A percentile compares a stretch with the other conserved stretches of the same genome.
These are phyloP conservation scores for Polylopha cassiicola DNA, from an alignment of 2,888 invertebrate species.

Conservation along the genomic window DNA sequence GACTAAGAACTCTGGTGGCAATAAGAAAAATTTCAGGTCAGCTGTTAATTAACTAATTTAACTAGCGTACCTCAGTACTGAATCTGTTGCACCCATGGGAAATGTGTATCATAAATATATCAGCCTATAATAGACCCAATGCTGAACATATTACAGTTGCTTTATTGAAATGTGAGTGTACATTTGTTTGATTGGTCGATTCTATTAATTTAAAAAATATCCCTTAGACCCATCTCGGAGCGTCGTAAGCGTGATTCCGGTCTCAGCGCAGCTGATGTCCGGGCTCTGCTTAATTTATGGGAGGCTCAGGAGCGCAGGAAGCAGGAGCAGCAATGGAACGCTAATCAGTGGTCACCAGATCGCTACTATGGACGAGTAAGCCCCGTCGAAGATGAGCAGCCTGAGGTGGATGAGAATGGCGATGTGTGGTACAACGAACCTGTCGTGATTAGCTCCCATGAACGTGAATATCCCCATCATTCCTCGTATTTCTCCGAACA, in stretches of 20 bases:
- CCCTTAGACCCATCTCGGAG: constrained; percentile 59
- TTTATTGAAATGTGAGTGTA: too few relatives aligned
- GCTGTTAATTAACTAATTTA: constrained; percentile 10
- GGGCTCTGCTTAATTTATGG: constrained; percentile 78
- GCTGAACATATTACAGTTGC: too few relatives aligned
- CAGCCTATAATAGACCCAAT: too few relatives aligned
- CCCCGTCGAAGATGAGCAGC: constrained; percentile 65
- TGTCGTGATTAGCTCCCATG: constrained; percentile 66
- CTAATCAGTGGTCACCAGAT: constrained; percentile 63
- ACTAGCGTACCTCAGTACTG: too few relatives aligned
- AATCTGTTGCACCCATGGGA: too few relatives aligned
- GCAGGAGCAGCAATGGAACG: constrained; percentile 58
- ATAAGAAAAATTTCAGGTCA: constrained; percentile 71
- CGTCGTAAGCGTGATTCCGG: constrained; percentile 79
- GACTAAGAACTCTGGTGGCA: constrained; percentile 66
- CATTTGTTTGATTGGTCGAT: neutral
- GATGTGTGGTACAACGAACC: constrained; percentile 79
- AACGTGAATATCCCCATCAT: constrained; percentile 61
- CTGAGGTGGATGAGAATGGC: constrained; percentile 70
- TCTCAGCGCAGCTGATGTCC: constrained; percentile 78
- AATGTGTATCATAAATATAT: too few relatives aligned
- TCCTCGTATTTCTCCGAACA: constrained; percentile 68
- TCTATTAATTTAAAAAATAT: constrained; percentile 18
- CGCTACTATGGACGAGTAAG: constrained; percentile 60
- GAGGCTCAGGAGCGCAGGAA: constrained; percentile 77